A percentile compares a stretch with the other conserved stretches of the same genome.
phyloP scores from a whole-genome alignment of 2,888 invertebrate genomes.

The Agrotis exclamationis region DNA sequence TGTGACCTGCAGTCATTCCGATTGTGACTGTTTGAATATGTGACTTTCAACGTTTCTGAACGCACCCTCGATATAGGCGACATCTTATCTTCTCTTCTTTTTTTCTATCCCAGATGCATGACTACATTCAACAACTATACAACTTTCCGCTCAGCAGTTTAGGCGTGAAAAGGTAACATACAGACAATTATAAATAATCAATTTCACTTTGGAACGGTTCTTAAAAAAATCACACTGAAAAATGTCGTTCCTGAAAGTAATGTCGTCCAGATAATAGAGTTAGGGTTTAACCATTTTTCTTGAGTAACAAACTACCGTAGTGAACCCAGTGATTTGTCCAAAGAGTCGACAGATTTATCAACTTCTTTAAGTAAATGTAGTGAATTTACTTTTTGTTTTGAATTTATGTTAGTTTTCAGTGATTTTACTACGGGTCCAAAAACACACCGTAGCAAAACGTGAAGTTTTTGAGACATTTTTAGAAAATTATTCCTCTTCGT shows the following conservation, averaged over 20 bases:
- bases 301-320: slow-evolving; percentile 27
- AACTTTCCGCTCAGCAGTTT: neutral
- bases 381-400: slow-evolving; percentile 15
- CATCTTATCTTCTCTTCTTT: no score
- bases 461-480: neutral
- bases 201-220: neutral
- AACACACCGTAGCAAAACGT: no score
- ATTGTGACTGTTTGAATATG: no score
- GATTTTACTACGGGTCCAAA: no score
- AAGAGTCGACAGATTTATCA: slow-evolving; percentile 8
- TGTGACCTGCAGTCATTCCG: no score
- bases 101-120: no score
- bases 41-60: no score
- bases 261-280: neutral
- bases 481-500: neutral
- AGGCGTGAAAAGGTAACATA: neutral
- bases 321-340: slow-evolving; percentile 28
- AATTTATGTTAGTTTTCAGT: neutral
- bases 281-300: slow-evolving; percentile 17
- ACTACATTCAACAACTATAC: neutral
- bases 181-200: no score
- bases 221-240: slow-evolving; percentile 4
- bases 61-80: no score
- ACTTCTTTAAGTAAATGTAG: slow-evolving; percentile 7
- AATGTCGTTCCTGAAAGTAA: slow-evolving; percentile 7